phyloP scores from a whole-genome alignment of 2,113 vertebrate species.

The Apodemus sylvaticus region DNA sequence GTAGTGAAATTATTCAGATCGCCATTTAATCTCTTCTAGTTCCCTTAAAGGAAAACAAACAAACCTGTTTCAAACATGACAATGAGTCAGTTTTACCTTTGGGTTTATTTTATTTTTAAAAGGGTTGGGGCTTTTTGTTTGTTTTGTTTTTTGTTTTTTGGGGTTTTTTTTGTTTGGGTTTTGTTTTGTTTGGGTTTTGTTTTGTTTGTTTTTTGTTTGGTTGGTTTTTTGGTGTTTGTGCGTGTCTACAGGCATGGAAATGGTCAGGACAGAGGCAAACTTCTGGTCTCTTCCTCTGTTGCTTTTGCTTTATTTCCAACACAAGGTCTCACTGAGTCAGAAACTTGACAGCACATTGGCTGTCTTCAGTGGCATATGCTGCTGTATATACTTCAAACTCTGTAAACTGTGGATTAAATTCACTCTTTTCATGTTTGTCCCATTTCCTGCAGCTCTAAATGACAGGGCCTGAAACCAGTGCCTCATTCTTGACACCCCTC shows the following conservation, averaged over 20 bases:
- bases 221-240: background rate
- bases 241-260: too few relatives aligned
- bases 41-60: background rate
- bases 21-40: background rate
- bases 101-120: background rate
- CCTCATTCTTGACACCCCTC: background rate
- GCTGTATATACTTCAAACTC: background rate
- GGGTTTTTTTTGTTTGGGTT: background rate
- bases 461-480: background rate
- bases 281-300: background rate
- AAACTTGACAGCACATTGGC: background rate
- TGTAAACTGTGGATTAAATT: background rate
- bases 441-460: background rate
- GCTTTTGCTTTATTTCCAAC: background rate
- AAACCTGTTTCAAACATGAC: background rate
- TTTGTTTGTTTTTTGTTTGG: background rate
- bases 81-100: background rate
- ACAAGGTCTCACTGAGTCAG: background rate
- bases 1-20: background rate
- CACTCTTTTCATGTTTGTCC: background rate
- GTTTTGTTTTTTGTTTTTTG: background rate
- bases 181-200: background rate
- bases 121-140: too few relatives aligned
- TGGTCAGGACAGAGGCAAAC: background rate
- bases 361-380: background rate